Evolutionary conservation across 2,888 invertebrate genomes (phyloP).

Genomic region (Pristionchus fissidentatus): DNA sequence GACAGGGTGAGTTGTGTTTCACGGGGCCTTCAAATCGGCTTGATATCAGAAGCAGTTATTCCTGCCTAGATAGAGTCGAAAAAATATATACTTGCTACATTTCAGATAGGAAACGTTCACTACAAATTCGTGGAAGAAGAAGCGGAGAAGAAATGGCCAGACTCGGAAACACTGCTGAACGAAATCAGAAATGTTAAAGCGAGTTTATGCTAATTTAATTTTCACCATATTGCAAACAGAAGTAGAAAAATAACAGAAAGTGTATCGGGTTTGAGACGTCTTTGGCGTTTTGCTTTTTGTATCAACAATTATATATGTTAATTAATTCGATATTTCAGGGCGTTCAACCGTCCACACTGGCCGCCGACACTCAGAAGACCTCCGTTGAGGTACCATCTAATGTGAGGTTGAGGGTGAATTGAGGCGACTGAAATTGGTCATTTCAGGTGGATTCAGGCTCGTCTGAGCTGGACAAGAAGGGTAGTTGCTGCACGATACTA

Average conservation of each 20-base stretch:
- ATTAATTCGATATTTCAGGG: background rate
- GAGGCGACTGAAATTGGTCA: background rate
- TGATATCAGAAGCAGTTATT: background rate
- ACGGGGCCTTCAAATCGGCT: background rate
- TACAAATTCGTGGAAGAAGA: conserved; percentile 46
- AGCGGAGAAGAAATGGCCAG: background rate
- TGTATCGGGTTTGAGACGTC: too few relatives aligned
- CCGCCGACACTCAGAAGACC: background rate
- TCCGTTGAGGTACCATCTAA: conserved; percentile 3
- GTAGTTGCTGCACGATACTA: conserved; percentile 29
- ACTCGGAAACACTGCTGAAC: background rate
- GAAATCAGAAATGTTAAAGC: conserved; percentile 41
- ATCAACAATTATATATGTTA: background rate
- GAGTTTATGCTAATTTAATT: background rate
- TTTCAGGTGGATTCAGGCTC: conserved; percentile 35
- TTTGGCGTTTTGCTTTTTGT: background rate
- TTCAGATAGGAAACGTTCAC: conserved; percentile 35
- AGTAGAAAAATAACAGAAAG: too few relatives aligned
- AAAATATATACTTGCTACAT: background rate
- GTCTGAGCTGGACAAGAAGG: conserved; percentile 11
- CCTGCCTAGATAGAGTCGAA: background rate
- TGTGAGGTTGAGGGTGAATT: background rate
- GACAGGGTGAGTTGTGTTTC: conserved; percentile 20
- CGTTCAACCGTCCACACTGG: background rate
- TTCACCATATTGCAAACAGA: background rate